Percentiles rank a stretch among this genome's conserved stretches.
These are phyloP conservation scores for Sinocyclocheilus maitianheensis DNA, from an alignment of 2,113 vertebrate species.

Conservation along the genomic window DNA sequence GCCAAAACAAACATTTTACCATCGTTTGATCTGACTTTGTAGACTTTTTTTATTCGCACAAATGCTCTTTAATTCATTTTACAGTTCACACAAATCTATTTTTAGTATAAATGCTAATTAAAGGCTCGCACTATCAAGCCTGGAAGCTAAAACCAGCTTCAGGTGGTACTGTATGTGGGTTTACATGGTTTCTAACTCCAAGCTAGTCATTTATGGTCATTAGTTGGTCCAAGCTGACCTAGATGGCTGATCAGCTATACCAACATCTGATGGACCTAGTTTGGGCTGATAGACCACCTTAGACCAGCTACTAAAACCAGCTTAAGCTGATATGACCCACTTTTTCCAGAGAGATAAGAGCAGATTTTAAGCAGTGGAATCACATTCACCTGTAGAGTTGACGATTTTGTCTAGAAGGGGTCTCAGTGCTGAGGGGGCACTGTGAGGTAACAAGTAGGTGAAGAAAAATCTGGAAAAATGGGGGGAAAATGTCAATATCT, in stretches of 20 bases:
- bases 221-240: neutral
- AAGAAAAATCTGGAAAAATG: conserved; percentile 83
- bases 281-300: neutral
- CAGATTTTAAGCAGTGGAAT: neutral
- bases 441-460: conserved; percentile 90
- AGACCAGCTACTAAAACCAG: neutral
- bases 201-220: too few species aligned
- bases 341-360: neutral
- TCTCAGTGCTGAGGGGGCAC: conserved; percentile 81
- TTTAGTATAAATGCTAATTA: too few species aligned
- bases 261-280: neutral
- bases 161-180: neutral
- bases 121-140: too few species aligned
- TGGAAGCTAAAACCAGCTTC: neutral
- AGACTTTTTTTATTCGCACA: too few species aligned
- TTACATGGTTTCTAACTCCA: neutral
- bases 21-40: too few species aligned
- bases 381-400: conserved; percentile 84
- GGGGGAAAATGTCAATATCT: too few species aligned
- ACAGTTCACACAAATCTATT: too few species aligned
- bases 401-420: conserved; percentile 85
- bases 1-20: too few species aligned
- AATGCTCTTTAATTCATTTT: too few species aligned
- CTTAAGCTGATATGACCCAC: neutral
- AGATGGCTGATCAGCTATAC: neutral